Evolutionary conservation across 2,888 invertebrate species (phyloP).

Genomic region (Mesorhabditis spiculigera): DNA sequence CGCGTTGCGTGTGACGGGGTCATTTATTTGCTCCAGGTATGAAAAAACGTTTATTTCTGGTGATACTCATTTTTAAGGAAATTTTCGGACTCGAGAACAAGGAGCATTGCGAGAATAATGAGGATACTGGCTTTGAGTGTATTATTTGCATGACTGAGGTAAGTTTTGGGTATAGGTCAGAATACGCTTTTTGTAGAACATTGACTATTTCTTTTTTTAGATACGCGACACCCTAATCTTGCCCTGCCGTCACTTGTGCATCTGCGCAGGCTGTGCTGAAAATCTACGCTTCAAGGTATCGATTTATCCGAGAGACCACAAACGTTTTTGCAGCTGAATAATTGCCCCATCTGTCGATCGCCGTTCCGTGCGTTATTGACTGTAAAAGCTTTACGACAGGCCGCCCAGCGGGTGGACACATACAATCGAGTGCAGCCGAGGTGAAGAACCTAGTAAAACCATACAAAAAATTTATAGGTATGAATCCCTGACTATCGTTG

Average conservation of each 20-base stretch:
- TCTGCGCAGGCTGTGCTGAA: slow-evolving; percentile 95
- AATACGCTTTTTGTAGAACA: background rate
- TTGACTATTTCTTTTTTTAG: slow-evolving; percentile 8
- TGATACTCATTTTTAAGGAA: slow-evolving; percentile 65
- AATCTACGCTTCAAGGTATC: slow-evolving; percentile 79
- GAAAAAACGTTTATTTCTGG: background rate
- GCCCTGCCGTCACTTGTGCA: slow-evolving; percentile 91
- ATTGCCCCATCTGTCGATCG: slow-evolving; percentile 97
- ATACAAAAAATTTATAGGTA: slow-evolving; percentile 29
- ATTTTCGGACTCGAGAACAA: slow-evolving; percentile 99
- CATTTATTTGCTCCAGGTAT: slow-evolving; percentile 80
- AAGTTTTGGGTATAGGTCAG: background rate
- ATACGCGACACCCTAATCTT: slow-evolving; percentile 89
- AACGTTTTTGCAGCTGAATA: slow-evolving; percentile 72
- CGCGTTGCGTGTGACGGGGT: slow-evolving; percentile 95
- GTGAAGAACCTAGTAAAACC: slow-evolving; percentile 3
- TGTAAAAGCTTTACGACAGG: slow-evolving; percentile 71
- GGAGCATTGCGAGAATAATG: slow-evolving; percentile 60
- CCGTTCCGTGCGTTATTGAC: slow-evolving; percentile 94
- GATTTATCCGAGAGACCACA: background rate
- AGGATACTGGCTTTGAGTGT: slow-evolving; percentile 93
- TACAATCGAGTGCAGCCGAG: background rate
- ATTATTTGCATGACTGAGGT: slow-evolving; percentile 96
- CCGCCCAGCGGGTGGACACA: slow-evolving; percentile 24
- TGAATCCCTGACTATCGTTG: slow-evolving; percentile 49